Evolutionary conservation across 35 echinoderm and acorn worm species (phyloP).

Genomic region (Ptychodera flava): DNA sequence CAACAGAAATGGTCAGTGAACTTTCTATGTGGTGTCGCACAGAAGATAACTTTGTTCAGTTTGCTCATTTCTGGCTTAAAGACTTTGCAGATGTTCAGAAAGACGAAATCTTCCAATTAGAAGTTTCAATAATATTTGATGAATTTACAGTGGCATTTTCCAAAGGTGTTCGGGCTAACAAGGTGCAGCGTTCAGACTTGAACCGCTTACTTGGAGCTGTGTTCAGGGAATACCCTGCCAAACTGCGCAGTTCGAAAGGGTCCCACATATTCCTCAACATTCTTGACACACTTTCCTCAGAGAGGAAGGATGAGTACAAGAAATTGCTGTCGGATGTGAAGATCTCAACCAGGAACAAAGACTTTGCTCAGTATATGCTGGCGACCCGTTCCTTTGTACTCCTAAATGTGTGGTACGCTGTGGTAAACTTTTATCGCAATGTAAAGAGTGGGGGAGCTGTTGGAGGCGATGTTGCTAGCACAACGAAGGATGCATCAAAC

Average conservation of each 20-base stretch:
- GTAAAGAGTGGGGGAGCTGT: constrained; percentile 20
- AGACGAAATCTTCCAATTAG: constrained; percentile 62
- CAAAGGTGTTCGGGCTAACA: constrained; percentile 33
- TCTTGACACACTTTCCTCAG: constrained; percentile 77
- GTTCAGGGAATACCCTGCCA: constrained; percentile 73
- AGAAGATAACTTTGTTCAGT: constrained; percentile 74
- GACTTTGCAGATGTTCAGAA: constrained; percentile 73
- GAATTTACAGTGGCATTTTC: constrained; percentile 67
- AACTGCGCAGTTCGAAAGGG: constrained; percentile 50
- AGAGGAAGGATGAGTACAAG: constrained; percentile 70
- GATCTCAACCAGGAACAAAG: constrained; percentile 59
- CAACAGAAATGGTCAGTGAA: constrained; percentile 63
- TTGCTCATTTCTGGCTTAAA: constrained; percentile 82
- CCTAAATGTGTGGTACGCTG: constrained; percentile 74
- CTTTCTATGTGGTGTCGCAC: constrained; percentile 56
- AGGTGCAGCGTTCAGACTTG: constrained; percentile 50
- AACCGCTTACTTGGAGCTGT: constrained; percentile 47
- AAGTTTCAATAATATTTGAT: constrained; percentile 73
- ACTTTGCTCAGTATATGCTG: constrained; percentile 75
- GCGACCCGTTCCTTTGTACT: constrained; percentile 72
- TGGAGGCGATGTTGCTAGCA: not conserved
- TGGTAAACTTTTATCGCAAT: constrained; percentile 60
- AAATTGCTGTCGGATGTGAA: constrained; percentile 62
- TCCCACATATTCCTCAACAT: constrained; percentile 78
- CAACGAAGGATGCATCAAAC: not conserved